phyloP scores from a whole-genome alignment of 2,888 invertebrate species.

The Eumerus sabulonum region DNA sequence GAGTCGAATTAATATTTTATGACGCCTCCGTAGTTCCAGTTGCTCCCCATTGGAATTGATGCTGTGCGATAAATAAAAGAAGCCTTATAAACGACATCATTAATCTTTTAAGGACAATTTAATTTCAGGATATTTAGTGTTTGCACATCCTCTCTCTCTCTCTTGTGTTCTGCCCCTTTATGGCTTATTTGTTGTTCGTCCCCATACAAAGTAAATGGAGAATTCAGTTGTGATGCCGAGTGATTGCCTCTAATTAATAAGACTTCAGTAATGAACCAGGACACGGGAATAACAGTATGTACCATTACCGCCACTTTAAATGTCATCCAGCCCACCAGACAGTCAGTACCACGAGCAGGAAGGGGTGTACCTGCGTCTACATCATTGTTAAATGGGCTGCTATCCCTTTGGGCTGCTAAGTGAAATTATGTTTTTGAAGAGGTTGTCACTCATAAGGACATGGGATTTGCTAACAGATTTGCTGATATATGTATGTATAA shows the following conservation, averaged over 20 bases:
- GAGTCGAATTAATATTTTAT: constrained; percentile 61
- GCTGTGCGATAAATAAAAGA: constrained; percentile 57
- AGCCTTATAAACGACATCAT: constrained; percentile 62
- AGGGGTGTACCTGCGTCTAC: constrained; percentile 42
- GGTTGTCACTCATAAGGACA: constrained; percentile 59
- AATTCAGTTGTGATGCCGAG: constrained; percentile 24
- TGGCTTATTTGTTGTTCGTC: not conserved
- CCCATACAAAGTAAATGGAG: constrained; percentile 17
- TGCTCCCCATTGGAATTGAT: constrained; percentile 44
- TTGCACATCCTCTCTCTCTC: no score
- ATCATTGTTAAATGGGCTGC: constrained; percentile 50
- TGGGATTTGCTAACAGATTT: constrained; percentile 49
- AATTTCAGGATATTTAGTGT: constrained; percentile 55
- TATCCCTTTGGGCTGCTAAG: constrained; percentile 9
- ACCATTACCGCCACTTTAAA: not conserved
- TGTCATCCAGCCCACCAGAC: constrained; percentile 1
- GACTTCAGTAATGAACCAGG: constrained; percentile 60
- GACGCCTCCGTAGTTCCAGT: constrained; percentile 14
- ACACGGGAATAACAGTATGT: no score
- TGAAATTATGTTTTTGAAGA: constrained; percentile 52
- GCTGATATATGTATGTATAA: no score
- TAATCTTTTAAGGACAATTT: constrained; percentile 68
- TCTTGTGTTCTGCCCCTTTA: no score
- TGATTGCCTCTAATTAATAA: constrained; percentile 60
- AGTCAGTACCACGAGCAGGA: not conserved